phyloP scores from a whole-genome alignment of 1,140 invertebrate genomes.

The Asobara japonica region DNA sequence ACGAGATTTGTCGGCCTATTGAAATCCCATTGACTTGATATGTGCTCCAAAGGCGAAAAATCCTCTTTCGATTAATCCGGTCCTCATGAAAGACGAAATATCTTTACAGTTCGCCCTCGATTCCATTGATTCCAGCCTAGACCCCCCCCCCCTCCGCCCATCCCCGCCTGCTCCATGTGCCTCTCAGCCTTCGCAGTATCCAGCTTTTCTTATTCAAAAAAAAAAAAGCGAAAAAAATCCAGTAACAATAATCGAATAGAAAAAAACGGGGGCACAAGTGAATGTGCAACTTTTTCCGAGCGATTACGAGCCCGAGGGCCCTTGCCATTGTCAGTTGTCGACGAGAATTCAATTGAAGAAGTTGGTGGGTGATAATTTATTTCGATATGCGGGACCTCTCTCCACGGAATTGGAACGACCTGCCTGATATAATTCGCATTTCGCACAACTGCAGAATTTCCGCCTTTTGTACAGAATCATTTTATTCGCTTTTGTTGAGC shows the following conservation, averaged over 20 bases:
- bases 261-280: not conserved
- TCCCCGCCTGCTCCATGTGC: not conserved
- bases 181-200: not conserved
- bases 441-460: not conserved
- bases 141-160: not conserved
- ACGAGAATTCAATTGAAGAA: slow-evolving; percentile 14
- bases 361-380: slow-evolving; percentile 11
- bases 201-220: not conserved
- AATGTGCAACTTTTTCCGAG: not conserved
- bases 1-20: too few relatives aligned
- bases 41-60: not conserved
- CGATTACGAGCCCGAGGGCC: not conserved
- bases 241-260: not conserved
- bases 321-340: not conserved
- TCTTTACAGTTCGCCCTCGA: slow-evolving; percentile 1
- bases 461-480: not conserved
- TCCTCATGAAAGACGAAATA: not conserved
- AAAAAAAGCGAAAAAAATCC: too few relatives aligned
- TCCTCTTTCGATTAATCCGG: not conserved
- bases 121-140: not conserved
- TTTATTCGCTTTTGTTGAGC: not conserved
- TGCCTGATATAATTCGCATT: not conserved
- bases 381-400: slow-evolving; percentile 11
- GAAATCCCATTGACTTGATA: too few relatives aligned
- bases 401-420: not conserved